Evolutionary conservation across 2,797 vertebrate species (phyloP).

Genomic region (Ctenopoma multispine): DNA sequence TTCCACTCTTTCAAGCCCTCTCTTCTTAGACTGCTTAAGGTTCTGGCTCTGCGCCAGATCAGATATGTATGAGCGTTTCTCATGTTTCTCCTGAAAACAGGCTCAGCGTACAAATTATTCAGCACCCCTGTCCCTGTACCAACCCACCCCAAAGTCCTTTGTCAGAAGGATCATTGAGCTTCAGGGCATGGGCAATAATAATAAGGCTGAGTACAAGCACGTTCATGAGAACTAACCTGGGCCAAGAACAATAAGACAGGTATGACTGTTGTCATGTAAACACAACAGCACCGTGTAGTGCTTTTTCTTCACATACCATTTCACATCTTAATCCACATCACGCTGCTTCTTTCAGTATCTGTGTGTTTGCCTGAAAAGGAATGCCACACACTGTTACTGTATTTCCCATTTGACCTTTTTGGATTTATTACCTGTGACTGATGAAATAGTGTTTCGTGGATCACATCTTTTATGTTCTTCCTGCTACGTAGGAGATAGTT

Average conservation of each 20-base stretch:
- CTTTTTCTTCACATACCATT: slow-evolving; percentile 8
- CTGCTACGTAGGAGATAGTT: not conserved
- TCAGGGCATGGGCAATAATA: slow-evolving; percentile 64
- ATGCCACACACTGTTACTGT: not conserved
- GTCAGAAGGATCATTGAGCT: slow-evolving; percentile 64
- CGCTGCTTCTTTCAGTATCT: not conserved
- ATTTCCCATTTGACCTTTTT: slow-evolving; percentile 38
- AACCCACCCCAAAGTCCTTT: slow-evolving; percentile 48
- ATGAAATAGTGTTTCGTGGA: slow-evolving; percentile 24
- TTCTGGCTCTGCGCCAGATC: slow-evolving; percentile 70
- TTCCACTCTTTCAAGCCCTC: slow-evolving; percentile 11
- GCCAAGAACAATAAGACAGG: slow-evolving; percentile 57
- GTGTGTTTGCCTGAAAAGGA: slow-evolving; percentile 10
- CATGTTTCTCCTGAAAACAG: slow-evolving; percentile 66
- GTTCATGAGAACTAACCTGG: slow-evolving; percentile 55
- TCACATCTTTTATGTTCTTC: slow-evolving; percentile 8
- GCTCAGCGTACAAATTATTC: slow-evolving; percentile 70
- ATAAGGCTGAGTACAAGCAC: slow-evolving; percentile 58
- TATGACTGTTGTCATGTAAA: slow-evolving; percentile 52
- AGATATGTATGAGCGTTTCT: slow-evolving; percentile 59
- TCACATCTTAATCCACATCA: slow-evolving; percentile 43
- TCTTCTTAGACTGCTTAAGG: slow-evolving; percentile 49
- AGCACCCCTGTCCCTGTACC: slow-evolving; percentile 33
- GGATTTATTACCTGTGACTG: slow-evolving; percentile 40
- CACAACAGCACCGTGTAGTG: slow-evolving; percentile 34